Evolutionary conservation across 2,888 invertebrate species (phyloP), one percentile per base, ranked within the genome.

Genomic region (Scelioninae gen. 2): DNA sequence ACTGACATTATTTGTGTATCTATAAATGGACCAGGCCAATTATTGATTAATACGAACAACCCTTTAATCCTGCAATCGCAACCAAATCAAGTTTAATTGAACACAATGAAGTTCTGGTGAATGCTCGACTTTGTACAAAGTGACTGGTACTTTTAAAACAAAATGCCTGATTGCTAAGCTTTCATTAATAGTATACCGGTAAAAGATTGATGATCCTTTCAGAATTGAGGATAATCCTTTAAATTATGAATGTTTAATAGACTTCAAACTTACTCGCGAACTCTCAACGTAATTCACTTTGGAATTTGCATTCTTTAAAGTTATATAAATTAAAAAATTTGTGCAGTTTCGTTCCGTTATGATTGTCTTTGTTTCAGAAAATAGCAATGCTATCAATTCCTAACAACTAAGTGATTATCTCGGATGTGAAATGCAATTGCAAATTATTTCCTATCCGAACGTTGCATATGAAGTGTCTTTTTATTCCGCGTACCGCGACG

Each of bases 171-270:
- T 31, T 35, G 35, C 19, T 3, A 5, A 13, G 55, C 4, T 41
- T 15, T 16, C 18, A 31, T 57, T 57, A 16, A 31, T 39, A 37
- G 25, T 15, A 6, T 22, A 22, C n/a, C 16, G 11, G 41, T 18
- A 15, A 0, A 43, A 57, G 46, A 46, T 46, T 58, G 33, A 33
- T 15, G 35, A 46, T 60, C 37, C 37, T 25, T 35, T 60, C 16
- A 19, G 13, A 45, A 60, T 22, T 16, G 15, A 15, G 10, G 22
- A 46, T 37, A 46, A 60, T 45, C 19, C n/a, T 18, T 37, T 5
- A 33, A 46, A 46, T 46, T 22, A 37, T 60, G 60, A 60, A 46
- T 46, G 46, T 25, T 58, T 58, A 46, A 60, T 37, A 33, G 46
- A 60, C 43, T 43, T 35, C 15, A 25, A 28, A 57, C 31, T 57